Evolutionary conservation across 2,113 vertebrate species (phyloP).

Genomic region (Callaeas wilsoni): DNA sequence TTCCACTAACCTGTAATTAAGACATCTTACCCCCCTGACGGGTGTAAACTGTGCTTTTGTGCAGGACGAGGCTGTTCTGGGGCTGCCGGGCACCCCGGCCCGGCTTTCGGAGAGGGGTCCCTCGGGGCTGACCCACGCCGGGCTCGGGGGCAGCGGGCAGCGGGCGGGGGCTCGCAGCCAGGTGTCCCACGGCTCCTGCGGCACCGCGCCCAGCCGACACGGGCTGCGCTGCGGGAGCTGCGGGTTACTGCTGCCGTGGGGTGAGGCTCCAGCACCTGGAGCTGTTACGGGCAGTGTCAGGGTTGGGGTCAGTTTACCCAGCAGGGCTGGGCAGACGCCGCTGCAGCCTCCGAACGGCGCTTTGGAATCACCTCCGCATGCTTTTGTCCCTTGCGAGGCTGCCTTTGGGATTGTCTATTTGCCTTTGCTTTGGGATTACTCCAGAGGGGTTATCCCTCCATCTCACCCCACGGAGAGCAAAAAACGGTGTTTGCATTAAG

Average conservation of each 20-base stretch:
- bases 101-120: not conserved
- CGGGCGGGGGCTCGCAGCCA: accelerated
- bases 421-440: not conserved
- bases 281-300: not conserved
- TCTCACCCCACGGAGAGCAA: not conserved
- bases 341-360: not conserved
- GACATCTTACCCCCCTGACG: not conserved
- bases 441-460: not conserved
- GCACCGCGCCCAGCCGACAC: too few relatives aligned
- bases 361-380: not conserved
- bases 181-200: not conserved
- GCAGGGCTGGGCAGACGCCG: not conserved
- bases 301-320: constrained; percentile 11
- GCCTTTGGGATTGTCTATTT: not conserved
- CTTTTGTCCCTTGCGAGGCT: not conserved
- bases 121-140: accelerated
- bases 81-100: not conserved
- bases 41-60: not conserved
- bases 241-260: not conserved
- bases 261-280: not conserved
- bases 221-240: not conserved
- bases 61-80: not conserved
- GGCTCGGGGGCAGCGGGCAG: not conserved
- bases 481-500: not conserved
- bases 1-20: not conserved